Evolutionary conservation across 2,797 vertebrate genomes (phyloP).

Genomic region (Micropoecilia bifurca): DNA sequence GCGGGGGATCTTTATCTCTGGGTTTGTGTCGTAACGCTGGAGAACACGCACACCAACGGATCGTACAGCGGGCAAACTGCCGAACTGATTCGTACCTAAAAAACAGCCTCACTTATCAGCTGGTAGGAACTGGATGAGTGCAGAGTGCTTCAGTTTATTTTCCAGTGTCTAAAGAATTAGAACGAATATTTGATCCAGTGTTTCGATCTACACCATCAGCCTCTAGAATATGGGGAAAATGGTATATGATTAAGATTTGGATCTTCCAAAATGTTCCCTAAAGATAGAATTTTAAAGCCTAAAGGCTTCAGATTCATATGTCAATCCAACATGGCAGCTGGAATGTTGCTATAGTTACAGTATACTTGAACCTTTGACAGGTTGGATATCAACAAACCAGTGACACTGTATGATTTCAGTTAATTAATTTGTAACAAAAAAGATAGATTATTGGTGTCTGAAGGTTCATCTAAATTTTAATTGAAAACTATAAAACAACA

Average conservation of each 20-base stretch:
- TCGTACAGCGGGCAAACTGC: constrained; percentile 2
- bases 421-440: neutral
- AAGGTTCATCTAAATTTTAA: too few species aligned
- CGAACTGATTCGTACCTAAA: neutral
- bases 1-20: constrained; percentile 37
- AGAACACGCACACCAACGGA: constrained; percentile 9
- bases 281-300: neutral
- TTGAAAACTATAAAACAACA: too few species aligned
- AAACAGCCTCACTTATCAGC: neutral
- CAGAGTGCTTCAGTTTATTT: neutral
- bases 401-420: neutral
- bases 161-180: neutral
- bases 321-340: neutral
- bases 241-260: neutral
- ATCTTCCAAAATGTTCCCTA: neutral
- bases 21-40: constrained; percentile 26
- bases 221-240: neutral
- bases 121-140: neutral
- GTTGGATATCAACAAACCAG: neutral
- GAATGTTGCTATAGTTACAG: neutral
- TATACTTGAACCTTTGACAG: neutral
- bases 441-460: too few species aligned
- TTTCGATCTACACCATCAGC: neutral
- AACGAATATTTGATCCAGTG: neutral
- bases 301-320: neutral